Base-by-base conservation (phyloP, 2,888 invertebrate species). In the Iselma pallidipennis region DNA sequence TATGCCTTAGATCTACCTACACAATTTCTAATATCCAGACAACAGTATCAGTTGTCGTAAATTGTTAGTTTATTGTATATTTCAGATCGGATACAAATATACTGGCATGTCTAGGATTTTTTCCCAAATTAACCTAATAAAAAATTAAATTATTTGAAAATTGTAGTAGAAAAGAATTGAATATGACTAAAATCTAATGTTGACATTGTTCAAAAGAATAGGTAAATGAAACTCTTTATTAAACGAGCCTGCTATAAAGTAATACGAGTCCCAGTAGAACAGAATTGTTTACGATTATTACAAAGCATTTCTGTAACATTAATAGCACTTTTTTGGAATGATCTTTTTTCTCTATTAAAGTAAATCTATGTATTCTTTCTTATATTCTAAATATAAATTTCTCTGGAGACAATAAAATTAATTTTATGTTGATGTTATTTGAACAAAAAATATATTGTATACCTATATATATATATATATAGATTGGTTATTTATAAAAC, bases 401-500 rank as follows among this genome's bases (percentile, higher is more conserved):
- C 26, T 59, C 48, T n/a, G 16, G 28, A 16, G 19, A 16, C 19
- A 59, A 59, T 54, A 55, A 54, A 55, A 19, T 49, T 28, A 54
- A 54, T 16, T 16, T 28, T 49, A 48, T 55, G 50, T 21, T 50
- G 28, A n/a, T n/a, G 52, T 16, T 29, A 53, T 29, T 49, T 53
- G 33, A 33, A 48, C 45, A 49, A 29, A 60, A 45, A 37, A 61
- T n/a, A n/a, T n/a, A n/a, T n/a, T n/a, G n/a, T n/a, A n/a, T n/a
- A n/a, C n/a, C n/a, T n/a, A n/a, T n/a, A n/a, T n/a, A n/a, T n/a
- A n/a, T n/a, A 57, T 14, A 4, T 37, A n/a, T 14, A 33, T 14
- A 16, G 42, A 37, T 28, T 45, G 45, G 28, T 26, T 42, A 29
- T 29, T 3, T 42, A 66, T 63, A 63, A 68, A 63, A 59, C 61